These are phyloP conservation scores for Colostygia pectinataria DNA, from an alignment of 2,888 invertebrate genomes.

Conservation along the genomic window DNA sequence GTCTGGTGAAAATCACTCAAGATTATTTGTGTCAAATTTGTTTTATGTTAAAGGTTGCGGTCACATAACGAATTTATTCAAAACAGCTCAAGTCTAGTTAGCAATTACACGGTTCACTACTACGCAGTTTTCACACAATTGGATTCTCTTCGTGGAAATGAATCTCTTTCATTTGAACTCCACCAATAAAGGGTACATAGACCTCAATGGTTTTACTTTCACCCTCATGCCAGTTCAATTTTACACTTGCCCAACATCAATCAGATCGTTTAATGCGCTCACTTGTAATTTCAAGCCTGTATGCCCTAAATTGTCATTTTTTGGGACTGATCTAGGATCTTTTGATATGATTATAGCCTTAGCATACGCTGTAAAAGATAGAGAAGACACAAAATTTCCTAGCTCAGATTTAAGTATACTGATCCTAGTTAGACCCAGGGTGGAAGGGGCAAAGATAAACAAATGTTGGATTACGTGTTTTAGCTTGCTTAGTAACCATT, in stretches of 20 bases:
- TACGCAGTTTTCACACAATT: conserved; percentile 26
- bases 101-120: conserved; percentile 10
- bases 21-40: too few species aligned
- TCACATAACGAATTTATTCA: background rate
- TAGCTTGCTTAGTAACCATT: too few species aligned
- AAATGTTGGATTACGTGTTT: too few species aligned
- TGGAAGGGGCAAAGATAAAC: too few species aligned
- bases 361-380: background rate
- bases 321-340: conserved; percentile 5
- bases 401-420: too few species aligned
- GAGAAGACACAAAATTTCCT: too few species aligned
- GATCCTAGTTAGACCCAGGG: too few species aligned
- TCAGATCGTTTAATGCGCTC: conserved; percentile 40
- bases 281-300: conserved; percentile 28
- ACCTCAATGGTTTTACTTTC: conserved; percentile 32
- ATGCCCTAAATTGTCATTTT: conserved; percentile 18
- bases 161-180: conserved; percentile 32
- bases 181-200: conserved; percentile 32
- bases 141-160: conserved; percentile 25
- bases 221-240: conserved; percentile 43
- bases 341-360: conserved; percentile 10
- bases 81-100: background rate
- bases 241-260: conserved; percentile 47
- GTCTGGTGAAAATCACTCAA: too few species aligned
- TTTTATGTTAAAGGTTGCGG: too few species aligned